These are phyloP conservation scores for Chamaetylas fuelleborni DNA, from an alignment of 2,113 vertebrate species.

Conservation along the genomic window DNA sequence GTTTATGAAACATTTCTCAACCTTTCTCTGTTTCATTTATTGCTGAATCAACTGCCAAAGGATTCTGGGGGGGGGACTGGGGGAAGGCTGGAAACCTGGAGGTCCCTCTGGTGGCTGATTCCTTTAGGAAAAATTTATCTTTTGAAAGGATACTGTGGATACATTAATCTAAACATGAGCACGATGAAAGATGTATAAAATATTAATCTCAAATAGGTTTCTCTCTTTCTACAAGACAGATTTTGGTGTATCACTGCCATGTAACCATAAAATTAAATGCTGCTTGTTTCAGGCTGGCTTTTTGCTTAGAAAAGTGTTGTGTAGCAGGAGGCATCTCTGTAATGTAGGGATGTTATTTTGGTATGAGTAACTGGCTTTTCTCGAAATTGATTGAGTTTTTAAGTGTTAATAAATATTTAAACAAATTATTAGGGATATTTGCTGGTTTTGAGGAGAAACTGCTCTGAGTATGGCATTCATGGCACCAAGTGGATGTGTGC, in stretches of 20 bases:
- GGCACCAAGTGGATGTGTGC: not conserved
- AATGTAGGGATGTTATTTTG: not conserved
- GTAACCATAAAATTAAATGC: not conserved
- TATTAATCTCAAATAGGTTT: not conserved
- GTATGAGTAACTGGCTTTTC: not conserved
- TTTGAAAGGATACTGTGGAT: not conserved
- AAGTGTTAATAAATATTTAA: not conserved
- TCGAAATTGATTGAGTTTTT: not conserved
- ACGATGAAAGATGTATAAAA: not conserved
- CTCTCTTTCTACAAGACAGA: not conserved
- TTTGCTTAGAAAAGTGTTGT: not conserved
- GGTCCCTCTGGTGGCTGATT: slow-evolving; percentile 45
- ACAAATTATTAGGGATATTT: not conserved
- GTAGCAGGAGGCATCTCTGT: not conserved
- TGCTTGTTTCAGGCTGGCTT: not conserved
- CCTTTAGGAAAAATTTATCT: not conserved
- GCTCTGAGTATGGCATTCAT: not conserved
- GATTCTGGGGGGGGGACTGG: not conserved
- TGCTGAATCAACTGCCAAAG: not conserved
- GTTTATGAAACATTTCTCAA: not conserved
- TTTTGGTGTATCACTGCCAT: not conserved
- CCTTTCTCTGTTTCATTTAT: not conserved
- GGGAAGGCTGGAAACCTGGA: not conserved
- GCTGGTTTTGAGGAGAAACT: not conserved
- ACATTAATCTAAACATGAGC: not conserved